phyloP scores from a whole-genome alignment of 92 coral and sea anemone species.

The Diadumene lineata region DNA sequence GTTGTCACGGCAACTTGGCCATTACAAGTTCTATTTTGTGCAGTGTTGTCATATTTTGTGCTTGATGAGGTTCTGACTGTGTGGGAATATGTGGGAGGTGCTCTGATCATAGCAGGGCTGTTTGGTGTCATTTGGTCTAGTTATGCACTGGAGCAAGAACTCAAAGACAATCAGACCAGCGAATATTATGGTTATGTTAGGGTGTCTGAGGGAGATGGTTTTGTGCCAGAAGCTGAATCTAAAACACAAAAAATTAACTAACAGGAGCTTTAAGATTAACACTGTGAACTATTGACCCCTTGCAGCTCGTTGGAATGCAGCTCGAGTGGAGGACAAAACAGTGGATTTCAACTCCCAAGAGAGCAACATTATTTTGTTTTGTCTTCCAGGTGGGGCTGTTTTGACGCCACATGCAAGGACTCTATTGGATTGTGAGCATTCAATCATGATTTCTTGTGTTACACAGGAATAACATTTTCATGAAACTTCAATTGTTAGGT shows the following conservation, averaged over 20 bases:
- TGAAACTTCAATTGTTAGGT: too few relatives aligned
- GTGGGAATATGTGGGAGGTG: constrained; percentile 63
- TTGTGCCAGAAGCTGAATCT: constrained; percentile 35
- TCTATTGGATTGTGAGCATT: too few relatives aligned
- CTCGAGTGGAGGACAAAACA: too few relatives aligned
- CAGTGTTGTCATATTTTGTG: constrained; percentile 66
- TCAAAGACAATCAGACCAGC: constrained; percentile 3
- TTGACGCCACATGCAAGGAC: too few relatives aligned
- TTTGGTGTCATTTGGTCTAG: constrained; percentile 81
- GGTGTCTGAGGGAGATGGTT: constrained; percentile 53
- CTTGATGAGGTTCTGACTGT: constrained; percentile 64
- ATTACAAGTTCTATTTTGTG: constrained; percentile 78
- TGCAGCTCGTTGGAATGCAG: too few relatives aligned
- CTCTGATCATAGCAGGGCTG: constrained; percentile 59
- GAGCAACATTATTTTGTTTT: too few relatives aligned
- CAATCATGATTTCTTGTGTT: too few relatives aligned
- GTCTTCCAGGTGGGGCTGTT: too few relatives aligned
- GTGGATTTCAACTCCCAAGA: too few relatives aligned
- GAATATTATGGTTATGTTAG: constrained; percentile 53
- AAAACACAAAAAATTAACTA: constrained; percentile 25
- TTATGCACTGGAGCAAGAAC: constrained; percentile 50
- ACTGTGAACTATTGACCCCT: too few relatives aligned
- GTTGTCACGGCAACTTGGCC: constrained; percentile 90
- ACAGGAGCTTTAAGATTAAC: neutral
- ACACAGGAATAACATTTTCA: too few relatives aligned